A percentile compares a stretch with the other conserved stretches of the same genome.
These are phyloP conservation scores for Neomorphus geoffroyi DNA, from an alignment of 2,797 vertebrate genomes.

Conservation along the genomic window DNA sequence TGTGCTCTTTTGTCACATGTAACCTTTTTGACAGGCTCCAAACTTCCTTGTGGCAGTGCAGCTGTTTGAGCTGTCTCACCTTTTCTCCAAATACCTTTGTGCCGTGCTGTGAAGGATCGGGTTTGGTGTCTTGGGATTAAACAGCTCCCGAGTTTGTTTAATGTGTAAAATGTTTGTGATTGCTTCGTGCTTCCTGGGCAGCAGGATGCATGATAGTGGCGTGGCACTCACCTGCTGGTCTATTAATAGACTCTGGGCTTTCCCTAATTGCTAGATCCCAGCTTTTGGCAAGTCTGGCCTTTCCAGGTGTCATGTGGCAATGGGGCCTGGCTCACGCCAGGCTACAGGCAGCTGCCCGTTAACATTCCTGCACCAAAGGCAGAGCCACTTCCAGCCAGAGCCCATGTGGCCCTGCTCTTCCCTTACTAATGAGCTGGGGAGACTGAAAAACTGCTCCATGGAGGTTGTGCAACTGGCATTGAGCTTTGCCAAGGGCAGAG, in stretches of 20 bases:
- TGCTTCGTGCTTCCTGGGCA: background rate
- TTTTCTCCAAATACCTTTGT: background rate
- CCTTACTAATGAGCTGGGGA: background rate
- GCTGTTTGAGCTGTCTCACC: background rate
- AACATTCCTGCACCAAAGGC: conserved; percentile 8
- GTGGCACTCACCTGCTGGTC: background rate
- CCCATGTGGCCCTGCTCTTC: background rate
- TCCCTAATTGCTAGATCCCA: conserved; percentile 22
- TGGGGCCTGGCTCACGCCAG: background rate
- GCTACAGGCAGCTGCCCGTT: background rate
- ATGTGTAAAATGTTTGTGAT: background rate
- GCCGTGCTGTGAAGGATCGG: background rate
- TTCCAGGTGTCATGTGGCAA: rapidly evolving
- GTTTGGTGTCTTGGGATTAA: background rate
- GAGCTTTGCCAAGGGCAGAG: background rate
- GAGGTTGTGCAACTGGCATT: background rate
- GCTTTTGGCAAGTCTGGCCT: conserved; percentile 19
- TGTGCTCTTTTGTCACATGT: background rate
- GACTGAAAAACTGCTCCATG: background rate
- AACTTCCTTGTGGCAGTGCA: background rate
- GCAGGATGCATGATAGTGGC: background rate
- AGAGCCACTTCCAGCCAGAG: background rate
- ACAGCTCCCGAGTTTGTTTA: background rate
- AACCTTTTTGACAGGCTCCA: background rate
- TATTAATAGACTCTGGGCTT: conserved; percentile 50